Conservation (phyloP, 2,113 vertebrate genomes). For the Lagopus muta region DNA sequence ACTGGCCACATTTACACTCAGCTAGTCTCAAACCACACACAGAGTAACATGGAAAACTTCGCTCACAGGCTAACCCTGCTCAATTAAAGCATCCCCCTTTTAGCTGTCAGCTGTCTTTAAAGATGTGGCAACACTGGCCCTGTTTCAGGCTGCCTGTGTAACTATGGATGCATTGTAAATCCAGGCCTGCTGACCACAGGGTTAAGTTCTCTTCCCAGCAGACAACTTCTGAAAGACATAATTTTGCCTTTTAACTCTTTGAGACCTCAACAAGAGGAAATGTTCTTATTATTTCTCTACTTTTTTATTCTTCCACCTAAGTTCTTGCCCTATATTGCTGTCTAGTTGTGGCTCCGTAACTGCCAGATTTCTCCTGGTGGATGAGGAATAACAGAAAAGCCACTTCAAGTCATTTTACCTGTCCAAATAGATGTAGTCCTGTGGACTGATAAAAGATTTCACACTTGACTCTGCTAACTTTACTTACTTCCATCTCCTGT, state of each 20-base stretch:
- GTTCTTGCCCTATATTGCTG: background rate
- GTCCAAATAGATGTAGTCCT: background rate
- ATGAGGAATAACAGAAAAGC: background rate
- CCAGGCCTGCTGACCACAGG: constrained; percentile 51
- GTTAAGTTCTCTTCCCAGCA: constrained; percentile 59
- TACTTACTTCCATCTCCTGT: background rate
- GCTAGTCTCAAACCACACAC: constrained; percentile 60
- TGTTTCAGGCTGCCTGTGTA: constrained; percentile 43
- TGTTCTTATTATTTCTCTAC: background rate
- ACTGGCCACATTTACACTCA: constrained; percentile 29
- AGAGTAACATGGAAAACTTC: constrained; percentile 55
- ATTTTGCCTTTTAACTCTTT: constrained; percentile 53
- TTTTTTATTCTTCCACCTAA: background rate
- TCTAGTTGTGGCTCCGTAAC: background rate
- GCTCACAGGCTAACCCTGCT: constrained; percentile 16
- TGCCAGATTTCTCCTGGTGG: background rate
- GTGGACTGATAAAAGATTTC: background rate
- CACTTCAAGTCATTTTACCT: background rate
- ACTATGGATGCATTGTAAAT: constrained; percentile 44
- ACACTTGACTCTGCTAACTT: background rate
- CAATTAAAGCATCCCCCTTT: constrained; percentile 58
- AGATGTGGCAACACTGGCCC: constrained; percentile 47
- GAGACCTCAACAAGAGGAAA: background rate
- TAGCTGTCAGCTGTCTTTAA: constrained; percentile 49
- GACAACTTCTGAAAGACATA: constrained; percentile 8